Conservation (phyloP, 2,797 vertebrate species). For the Poecilia velifera region DNA sequence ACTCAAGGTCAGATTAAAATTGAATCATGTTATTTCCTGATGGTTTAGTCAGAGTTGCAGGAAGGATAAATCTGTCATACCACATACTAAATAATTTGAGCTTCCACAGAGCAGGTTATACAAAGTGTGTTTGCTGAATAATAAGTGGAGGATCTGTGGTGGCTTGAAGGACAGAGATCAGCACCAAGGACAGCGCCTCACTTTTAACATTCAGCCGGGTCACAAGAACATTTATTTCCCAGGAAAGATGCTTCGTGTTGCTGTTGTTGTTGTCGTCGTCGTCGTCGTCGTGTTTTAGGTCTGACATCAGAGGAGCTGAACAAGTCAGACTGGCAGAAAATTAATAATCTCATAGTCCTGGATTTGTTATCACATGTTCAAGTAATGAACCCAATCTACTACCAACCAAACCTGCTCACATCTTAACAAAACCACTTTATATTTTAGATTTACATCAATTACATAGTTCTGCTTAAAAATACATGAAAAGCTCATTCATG, state of each 20-base stretch:
- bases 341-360: not conserved
- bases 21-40: not conserved
- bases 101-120: not conserved
- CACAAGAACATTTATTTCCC: not conserved
- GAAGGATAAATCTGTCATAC: not conserved
- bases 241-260: not conserved
- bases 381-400: not conserved
- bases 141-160: slow-evolving; percentile 4
- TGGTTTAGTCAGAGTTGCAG: not conserved
- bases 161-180: slow-evolving; percentile 12
- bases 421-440: not conserved
- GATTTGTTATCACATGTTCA: not conserved
- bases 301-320: not conserved
- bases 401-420: not conserved
- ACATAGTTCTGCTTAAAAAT: not conserved
- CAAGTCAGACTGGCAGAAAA: not conserved
- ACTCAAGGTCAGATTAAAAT: not conserved
- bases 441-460: not conserved
- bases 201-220: not conserved
- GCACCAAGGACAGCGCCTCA: slow-evolving; percentile 28
- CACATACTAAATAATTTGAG: not conserved
- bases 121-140: not conserved
- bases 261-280: not conserved
- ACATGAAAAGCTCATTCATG: not conserved
- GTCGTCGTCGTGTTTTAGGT: not conserved